Conservation (phyloP, 2,113 vertebrate species). For the Sinocyclocheilus rhinocerous region DNA sequence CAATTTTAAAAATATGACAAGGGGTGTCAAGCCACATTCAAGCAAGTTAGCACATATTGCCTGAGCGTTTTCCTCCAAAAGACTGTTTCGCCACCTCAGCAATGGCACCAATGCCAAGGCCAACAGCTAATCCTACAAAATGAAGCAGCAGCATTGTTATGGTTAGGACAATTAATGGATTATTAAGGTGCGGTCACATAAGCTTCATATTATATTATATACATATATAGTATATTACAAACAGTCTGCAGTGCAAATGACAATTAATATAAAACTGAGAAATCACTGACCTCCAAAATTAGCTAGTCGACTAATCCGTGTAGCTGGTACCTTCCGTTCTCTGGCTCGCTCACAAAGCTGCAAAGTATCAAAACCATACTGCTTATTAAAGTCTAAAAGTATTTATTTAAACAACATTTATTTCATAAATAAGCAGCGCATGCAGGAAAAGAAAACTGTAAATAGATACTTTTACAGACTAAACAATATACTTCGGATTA, state of each 20-base stretch:
- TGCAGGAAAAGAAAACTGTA: neutral
- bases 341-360: conserved; percentile 84
- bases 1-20: neutral
- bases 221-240: neutral
- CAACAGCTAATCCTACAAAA: conserved; percentile 82
- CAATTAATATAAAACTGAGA: neutral
- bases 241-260: neutral
- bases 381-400: neutral
- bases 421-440: neutral
- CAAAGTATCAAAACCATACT: neutral
- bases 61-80: conserved; percentile 73
- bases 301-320: conserved; percentile 83
- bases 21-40: too few species aligned
- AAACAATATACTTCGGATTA: neutral
- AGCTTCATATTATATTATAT: too few species aligned
- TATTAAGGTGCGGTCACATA: neutral
- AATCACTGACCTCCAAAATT: conserved; percentile 85
- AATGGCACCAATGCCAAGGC: conserved; percentile 83
- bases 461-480: neutral
- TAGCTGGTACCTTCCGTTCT: conserved; percentile 85
- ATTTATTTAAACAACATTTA: neutral
- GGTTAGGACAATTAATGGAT: neutral
- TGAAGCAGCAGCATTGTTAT: neutral
- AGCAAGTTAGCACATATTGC: conserved; percentile 62
- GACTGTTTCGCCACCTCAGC: conserved; percentile 84